Evolutionary conservation across 1,140 invertebrate species (phyloP).

Genomic region (Tribolium castaneum): DNA sequence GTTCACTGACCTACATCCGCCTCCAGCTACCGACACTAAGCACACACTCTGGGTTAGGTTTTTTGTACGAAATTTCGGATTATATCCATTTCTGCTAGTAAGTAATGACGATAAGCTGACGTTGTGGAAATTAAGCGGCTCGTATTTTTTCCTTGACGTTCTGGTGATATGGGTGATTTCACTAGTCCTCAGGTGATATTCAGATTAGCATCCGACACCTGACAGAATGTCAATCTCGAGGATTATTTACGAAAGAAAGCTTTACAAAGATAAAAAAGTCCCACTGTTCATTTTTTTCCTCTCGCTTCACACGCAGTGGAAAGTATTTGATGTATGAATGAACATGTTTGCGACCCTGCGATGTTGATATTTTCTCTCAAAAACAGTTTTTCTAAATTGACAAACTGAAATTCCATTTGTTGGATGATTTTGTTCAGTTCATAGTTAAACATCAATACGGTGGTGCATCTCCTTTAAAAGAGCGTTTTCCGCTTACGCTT

Average conservation of each 20-base stretch:
- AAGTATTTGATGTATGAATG: background rate
- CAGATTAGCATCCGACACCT: background rate
- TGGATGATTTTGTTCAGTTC: too few species aligned
- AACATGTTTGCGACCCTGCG: background rate
- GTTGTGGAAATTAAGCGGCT: background rate
- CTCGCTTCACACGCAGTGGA: background rate
- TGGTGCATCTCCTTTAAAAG: background rate
- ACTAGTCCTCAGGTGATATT: background rate
- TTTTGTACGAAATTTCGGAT: background rate
- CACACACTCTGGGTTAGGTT: background rate
- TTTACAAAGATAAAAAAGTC: background rate
- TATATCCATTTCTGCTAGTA: background rate
- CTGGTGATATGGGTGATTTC: background rate
- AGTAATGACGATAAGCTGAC: background rate
- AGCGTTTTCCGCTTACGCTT: background rate
- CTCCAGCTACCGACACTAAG: background rate
- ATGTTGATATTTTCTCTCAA: background rate
- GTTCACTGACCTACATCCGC: background rate
- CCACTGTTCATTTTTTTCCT: background rate
- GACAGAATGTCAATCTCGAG: conserved; percentile 6
- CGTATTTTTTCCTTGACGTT: background rate
- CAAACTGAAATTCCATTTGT: background rate
- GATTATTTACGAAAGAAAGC: background rate
- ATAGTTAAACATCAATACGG: background rate
- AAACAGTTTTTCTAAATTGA: too few species aligned